phyloP scores from a whole-genome alignment of 1,140 invertebrate species.

The Drosophila sp. region DNA sequence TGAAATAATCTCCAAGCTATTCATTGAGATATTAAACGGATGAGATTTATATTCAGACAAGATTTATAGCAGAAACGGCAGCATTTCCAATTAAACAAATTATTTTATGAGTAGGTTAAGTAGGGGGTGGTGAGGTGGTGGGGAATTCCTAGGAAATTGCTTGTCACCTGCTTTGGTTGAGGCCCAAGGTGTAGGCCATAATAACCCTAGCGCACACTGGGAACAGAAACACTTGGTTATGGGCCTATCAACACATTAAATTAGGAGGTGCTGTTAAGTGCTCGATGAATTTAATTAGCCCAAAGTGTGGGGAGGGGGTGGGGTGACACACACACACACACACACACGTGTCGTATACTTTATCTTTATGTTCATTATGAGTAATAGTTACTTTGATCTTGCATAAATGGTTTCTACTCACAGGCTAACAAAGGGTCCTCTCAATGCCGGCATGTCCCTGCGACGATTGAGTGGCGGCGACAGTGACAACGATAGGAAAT shows the following conservation, averaged over 20 bases:
- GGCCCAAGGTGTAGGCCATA: background rate
- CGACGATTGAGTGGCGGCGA: conserved; percentile 83
- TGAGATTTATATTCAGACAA: too few species aligned
- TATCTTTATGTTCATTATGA: conserved; percentile 17
- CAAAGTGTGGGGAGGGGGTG: conserved; percentile 9
- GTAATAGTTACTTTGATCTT: conserved; percentile 8
- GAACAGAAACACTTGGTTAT: conserved; percentile 40
- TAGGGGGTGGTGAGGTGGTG: too few species aligned
- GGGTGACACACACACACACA: too few species aligned
- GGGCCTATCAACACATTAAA: conserved; percentile 14
- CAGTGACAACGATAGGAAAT: conserved; percentile 83
- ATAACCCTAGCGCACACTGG: conserved; percentile 23
- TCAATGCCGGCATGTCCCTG: conserved; percentile 82
- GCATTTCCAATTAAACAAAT: too few species aligned
- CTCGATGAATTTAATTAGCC: conserved; percentile 41
- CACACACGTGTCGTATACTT: conserved; percentile 8
- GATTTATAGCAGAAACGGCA: too few species aligned
- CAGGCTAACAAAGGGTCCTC: conserved; percentile 83
- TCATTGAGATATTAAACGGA: too few species aligned
- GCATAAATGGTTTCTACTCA: conserved; percentile 63
- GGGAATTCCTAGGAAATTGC: too few species aligned
- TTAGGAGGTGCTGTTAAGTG: conserved; percentile 32
- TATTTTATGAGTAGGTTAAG: too few species aligned
- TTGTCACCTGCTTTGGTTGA: too few species aligned
- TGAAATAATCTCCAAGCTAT: too few species aligned